A percentile compares a stretch with the other conserved stretches of the same genome.
These are phyloP conservation scores for Hyperopisus bebe DNA, from an alignment of 2,113 vertebrate genomes.

Conservation along the genomic window DNA sequence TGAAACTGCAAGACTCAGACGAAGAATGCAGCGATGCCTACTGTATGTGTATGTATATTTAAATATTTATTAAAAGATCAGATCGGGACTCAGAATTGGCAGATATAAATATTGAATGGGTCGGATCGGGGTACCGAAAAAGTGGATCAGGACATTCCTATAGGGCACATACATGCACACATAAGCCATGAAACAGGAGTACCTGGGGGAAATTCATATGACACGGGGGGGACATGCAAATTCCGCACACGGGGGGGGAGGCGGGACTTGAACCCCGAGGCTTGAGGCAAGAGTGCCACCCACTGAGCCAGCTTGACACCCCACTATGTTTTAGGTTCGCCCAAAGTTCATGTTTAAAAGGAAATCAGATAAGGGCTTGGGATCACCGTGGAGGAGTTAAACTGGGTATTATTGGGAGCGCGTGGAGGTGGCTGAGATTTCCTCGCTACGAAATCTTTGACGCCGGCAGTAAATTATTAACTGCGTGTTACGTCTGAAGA, in stretches of 20 bases:
- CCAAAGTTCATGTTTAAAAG: background rate
- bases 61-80: background rate
- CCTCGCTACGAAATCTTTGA: slow-evolving; percentile 46
- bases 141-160: background rate
- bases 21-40: background rate
- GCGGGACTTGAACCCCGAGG: background rate
- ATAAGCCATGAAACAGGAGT: background rate
- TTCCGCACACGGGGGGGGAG: background rate
- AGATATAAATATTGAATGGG: slow-evolving; percentile 2
- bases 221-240: background rate
- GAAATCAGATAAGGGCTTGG: background rate
- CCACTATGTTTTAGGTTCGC: background rate
- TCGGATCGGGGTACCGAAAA: background rate
- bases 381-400: background rate
- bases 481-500: slow-evolving; percentile 58
- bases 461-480: slow-evolving; percentile 63
- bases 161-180: background rate
- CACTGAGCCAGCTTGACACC: background rate
- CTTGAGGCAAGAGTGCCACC: background rate
- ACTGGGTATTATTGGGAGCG: background rate
- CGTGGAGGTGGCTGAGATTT: slow-evolving; percentile 20
- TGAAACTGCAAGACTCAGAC: background rate
- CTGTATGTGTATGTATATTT: background rate
- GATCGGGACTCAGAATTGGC: background rate
- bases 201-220: background rate